phyloP scores from a whole-genome alignment of 2,113 vertebrate species.

The human (Homo sapiens) region DNA sequence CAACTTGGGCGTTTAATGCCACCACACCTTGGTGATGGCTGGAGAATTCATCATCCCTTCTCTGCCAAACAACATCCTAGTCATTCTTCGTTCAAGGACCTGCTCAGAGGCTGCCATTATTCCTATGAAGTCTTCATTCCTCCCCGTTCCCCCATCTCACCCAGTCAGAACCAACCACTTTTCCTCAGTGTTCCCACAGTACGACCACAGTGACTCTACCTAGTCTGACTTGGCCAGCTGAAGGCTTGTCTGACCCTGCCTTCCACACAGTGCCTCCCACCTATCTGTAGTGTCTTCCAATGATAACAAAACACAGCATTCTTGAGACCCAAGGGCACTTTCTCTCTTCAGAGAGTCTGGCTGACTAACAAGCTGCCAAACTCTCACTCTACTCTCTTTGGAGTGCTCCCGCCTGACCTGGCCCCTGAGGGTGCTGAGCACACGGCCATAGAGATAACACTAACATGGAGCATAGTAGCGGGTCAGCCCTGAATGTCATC shows the following conservation, averaged over 20 bases:
- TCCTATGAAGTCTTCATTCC: neutral
- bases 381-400: neutral
- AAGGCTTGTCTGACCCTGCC: neutral
- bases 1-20: neutral
- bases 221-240: neutral
- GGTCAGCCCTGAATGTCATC: neutral
- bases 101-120: neutral
- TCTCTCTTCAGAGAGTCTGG: neutral
- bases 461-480: conserved; percentile 59
- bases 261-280: neutral
- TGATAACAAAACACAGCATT: neutral
- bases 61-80: too few relatives aligned
- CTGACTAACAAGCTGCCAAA: too few relatives aligned
- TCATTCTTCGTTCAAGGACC: neutral
- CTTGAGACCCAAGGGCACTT: neutral
- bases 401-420: neutral
- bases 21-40: neutral
- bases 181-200: neutral
- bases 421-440: neutral
- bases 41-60: neutral
- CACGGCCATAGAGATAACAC: conserved; percentile 48
- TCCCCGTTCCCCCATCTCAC: neutral
- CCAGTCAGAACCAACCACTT: neutral
- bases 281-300: neutral
- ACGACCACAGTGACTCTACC: accelerated